Conservation (phyloP, 2,888 invertebrate genomes). For the Alviniconcha strummeri region DNA sequence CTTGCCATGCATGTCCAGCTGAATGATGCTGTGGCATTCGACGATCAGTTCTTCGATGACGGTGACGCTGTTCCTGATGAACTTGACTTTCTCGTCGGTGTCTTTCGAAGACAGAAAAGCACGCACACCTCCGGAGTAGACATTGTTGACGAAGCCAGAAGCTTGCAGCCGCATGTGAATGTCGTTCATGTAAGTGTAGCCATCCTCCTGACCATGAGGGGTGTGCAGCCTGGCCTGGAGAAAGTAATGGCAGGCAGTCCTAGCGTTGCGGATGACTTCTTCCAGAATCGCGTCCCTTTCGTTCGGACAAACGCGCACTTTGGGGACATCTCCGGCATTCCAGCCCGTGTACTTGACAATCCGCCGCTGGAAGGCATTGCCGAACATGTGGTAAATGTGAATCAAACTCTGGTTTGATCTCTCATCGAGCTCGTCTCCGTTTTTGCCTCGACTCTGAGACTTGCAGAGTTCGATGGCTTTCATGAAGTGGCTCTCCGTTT, state of each 20-base stretch:
- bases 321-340: not conserved
- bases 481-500: slow-evolving; percentile 46
- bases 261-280: slow-evolving; percentile 40
- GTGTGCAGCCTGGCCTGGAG: slow-evolving; percentile 46
- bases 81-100: slow-evolving; percentile 22
- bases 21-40: slow-evolving; percentile 47
- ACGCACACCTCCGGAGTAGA: not conserved
- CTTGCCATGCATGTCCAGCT: slow-evolving; percentile 41
- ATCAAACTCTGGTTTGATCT: slow-evolving; percentile 44
- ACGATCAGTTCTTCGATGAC: slow-evolving; percentile 46
- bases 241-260: slow-evolving; percentile 45
- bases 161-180: slow-evolving; percentile 47
- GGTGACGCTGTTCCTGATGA: slow-evolving; percentile 44
- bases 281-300: slow-evolving; percentile 22
- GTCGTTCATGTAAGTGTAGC: slow-evolving; percentile 48
- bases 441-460: not conserved
- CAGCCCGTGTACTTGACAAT: slow-evolving; percentile 42
- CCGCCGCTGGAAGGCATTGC: slow-evolving; percentile 44
- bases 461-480: slow-evolving; percentile 42
- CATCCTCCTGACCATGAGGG: slow-evolving; percentile 40
- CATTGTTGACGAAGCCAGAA: slow-evolving; percentile 41
- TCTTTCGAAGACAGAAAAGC: slow-evolving; percentile 2
- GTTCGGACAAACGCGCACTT: slow-evolving; percentile 29
- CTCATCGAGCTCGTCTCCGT: slow-evolving; percentile 30
- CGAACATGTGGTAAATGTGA: slow-evolving; percentile 56